Conservation (phyloP, 2,888 invertebrate species). For the Reticulitermes lucifugus region DNA sequence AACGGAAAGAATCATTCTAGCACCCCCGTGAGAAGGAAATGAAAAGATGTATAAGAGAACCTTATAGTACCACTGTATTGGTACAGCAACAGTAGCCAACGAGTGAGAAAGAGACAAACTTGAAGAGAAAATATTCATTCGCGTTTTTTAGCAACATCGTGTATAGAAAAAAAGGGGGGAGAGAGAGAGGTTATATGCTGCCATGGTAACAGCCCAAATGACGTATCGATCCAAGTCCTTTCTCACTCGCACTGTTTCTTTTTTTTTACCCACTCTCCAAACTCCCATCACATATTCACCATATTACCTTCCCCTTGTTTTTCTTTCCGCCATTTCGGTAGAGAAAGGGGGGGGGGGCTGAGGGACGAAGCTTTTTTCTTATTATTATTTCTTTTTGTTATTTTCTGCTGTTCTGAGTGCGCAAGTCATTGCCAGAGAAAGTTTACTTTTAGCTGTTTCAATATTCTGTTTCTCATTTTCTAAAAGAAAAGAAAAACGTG, state of each 20-base stretch:
- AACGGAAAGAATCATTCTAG: not conserved
- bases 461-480: conserved; percentile 59
- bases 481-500: conserved; percentile 51
- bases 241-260: conserved; percentile 56
- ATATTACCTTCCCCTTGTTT: conserved; percentile 64
- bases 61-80: conserved; percentile 26
- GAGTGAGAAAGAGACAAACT: conserved; percentile 47
- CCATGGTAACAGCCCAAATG: conserved; percentile 68
- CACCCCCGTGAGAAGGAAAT: conserved; percentile 28
- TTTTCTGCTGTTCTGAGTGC: conserved; percentile 52
- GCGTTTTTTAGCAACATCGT: conserved; percentile 46
- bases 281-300: conserved; percentile 65
- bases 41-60: conserved; percentile 24
- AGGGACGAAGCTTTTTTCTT: conserved; percentile 51
- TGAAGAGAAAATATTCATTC: conserved; percentile 51
- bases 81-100: conserved; percentile 21
- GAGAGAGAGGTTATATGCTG: conserved; percentile 59
- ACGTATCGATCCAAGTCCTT: conserved; percentile 64
- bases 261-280: conserved; percentile 57
- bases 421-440: conserved; percentile 55
- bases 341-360: conserved; percentile 38
- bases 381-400: conserved; percentile 49
- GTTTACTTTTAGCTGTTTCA: conserved; percentile 59
- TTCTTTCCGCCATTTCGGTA: conserved; percentile 60
- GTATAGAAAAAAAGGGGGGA: conserved; percentile 41